These are phyloP conservation scores for Menidia menidia DNA, from an alignment of 2,797 vertebrate genomes.

Conservation along the genomic window DNA sequence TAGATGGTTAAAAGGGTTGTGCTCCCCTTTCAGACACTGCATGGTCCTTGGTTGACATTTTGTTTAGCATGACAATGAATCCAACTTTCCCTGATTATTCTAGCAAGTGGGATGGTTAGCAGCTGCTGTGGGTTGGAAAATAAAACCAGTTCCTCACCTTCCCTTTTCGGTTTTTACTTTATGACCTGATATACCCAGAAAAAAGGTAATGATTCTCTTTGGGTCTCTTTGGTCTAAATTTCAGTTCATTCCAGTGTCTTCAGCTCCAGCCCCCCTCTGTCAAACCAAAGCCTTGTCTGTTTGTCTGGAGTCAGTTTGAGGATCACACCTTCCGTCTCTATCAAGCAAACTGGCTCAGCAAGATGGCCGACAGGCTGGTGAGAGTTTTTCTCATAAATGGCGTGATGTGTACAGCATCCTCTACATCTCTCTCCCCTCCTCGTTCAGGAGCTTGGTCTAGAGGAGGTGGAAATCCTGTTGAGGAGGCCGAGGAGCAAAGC, in stretches of 20 bases:
- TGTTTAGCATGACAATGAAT: background rate
- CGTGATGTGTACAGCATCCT: background rate
- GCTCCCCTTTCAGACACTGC: no score
- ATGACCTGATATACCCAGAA: background rate
- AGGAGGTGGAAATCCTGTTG: constrained; percentile 86
- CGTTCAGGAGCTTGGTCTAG: constrained; percentile 87
- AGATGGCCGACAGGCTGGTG: constrained; percentile 87
- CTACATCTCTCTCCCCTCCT: background rate
- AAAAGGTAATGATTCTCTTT: background rate
- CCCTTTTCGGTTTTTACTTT: background rate
- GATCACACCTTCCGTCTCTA: constrained; percentile 91
- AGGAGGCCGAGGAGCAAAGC: constrained; percentile 83
- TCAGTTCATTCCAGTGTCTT: constrained; percentile 89
- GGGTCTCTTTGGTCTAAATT: constrained; percentile 3
- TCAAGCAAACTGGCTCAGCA: constrained; percentile 89
- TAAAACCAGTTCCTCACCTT: no score
- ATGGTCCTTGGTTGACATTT: background rate
- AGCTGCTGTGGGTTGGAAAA: background rate
- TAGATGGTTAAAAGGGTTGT: background rate
- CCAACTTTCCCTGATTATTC: background rate
- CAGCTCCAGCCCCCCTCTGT: constrained; percentile 73
- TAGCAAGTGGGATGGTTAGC: background rate
- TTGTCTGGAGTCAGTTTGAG: constrained; percentile 90
- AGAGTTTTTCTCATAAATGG: constrained; percentile 12
- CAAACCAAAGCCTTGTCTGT: constrained; percentile 87